Evolutionary conservation across 2,797 vertebrate species (phyloP).

Genomic region (Pseudochirops cupreus): DNA sequence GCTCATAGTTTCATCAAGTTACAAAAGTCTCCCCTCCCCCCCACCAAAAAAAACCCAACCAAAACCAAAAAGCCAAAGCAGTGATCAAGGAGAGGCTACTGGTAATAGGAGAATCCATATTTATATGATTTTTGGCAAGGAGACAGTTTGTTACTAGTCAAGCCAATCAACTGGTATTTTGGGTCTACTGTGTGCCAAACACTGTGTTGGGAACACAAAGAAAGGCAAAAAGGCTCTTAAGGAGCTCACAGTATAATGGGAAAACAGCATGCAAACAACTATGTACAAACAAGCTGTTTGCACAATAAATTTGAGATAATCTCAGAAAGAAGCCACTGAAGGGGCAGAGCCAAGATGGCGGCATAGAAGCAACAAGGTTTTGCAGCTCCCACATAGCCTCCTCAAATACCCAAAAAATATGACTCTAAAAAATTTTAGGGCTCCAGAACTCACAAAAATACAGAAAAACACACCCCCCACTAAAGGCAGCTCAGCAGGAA

Average conservation of each 20-base stretch:
- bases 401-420: no score
- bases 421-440: no score
- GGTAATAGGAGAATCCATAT: background rate
- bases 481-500: no score
- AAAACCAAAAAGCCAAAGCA: background rate
- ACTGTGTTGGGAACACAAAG: background rate
- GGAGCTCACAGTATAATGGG: background rate
- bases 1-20: background rate
- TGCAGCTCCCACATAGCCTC: no score
- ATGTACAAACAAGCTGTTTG: background rate
- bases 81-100: background rate
- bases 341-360: no score
- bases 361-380: no score
- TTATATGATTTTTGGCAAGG: background rate
- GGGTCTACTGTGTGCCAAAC: background rate
- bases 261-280: background rate
- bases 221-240: background rate
- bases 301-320: background rate
- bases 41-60: no score
- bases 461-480: no score
- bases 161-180: background rate
- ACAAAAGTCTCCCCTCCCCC: no score
- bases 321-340: background rate
- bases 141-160: background rate
- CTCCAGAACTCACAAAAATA: no score